A percentile compares a stretch with the other conserved stretches of the same genome.
These are phyloP conservation scores for Pseudococcus viburni DNA, from an alignment of 2,888 invertebrate genomes.

Conservation along the genomic window DNA sequence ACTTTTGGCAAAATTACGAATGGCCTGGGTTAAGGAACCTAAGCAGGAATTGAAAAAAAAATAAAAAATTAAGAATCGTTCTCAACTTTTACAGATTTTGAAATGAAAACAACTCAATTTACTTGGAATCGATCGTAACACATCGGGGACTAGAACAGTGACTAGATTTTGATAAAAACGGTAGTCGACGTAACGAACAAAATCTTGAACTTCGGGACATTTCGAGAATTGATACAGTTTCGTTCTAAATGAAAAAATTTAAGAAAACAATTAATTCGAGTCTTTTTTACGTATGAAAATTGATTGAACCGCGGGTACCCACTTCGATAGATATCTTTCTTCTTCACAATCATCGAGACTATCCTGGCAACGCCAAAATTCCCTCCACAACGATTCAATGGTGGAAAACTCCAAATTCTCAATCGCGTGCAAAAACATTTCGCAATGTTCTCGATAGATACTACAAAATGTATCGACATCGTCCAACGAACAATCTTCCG, in stretches of 20 bases:
- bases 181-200: constrained; percentile 88
- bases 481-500: constrained; percentile 82
- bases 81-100: not conserved
- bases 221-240: constrained; percentile 81
- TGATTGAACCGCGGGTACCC: constrained; percentile 69
- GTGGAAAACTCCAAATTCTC: constrained; percentile 90
- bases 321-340: constrained; percentile 84
- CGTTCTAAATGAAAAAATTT: constrained; percentile 72
- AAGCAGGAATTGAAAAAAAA: constrained; percentile 58
- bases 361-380: constrained; percentile 91
- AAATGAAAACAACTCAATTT: constrained; percentile 68
- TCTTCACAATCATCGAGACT: constrained; percentile 85
- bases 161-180: constrained; percentile 96
- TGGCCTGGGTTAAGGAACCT: constrained; percentile 90
- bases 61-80: not conserved
- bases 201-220: constrained; percentile 82
- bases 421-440: constrained; percentile 92
- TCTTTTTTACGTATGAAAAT: not conserved
- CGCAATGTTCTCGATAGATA: constrained; percentile 91
- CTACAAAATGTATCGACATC: constrained; percentile 86
- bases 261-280: not conserved
- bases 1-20: constrained; percentile 93
- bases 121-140: constrained; percentile 94
- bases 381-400: constrained; percentile 91
- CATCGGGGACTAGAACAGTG: constrained; percentile 96